A percentile compares a stretch with the other conserved stretches of the same genome.
Evolutionary conservation across 23 tunicate species (phyloP).

Genomic region (Halocynthia aurantium): DNA sequence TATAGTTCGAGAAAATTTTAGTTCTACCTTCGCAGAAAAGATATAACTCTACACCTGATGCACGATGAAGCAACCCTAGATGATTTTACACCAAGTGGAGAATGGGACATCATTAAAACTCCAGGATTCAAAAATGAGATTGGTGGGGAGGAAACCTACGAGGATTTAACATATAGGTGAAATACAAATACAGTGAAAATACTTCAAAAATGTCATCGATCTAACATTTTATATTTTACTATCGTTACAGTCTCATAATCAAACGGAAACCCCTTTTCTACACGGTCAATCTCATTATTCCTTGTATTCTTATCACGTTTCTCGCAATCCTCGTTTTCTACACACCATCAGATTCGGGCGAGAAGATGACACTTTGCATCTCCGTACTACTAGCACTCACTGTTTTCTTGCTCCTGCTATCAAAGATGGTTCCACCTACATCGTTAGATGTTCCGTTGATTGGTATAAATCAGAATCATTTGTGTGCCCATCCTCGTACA

Average conservation of each 20-base stretch:
- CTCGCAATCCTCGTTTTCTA: slow-evolving; percentile 93
- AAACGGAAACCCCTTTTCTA: slow-evolving; percentile 96
- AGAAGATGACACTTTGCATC: slow-evolving; percentile 99
- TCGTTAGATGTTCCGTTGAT: slow-evolving; percentile 95
- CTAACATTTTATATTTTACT: not conserved
- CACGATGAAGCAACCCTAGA: slow-evolving; percentile 54
- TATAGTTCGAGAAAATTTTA: not conserved
- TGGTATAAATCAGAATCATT: slow-evolving; percentile 19
- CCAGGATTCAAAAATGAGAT: slow-evolving; percentile 47
- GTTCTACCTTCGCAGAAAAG: slow-evolving; percentile 11
- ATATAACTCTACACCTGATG: slow-evolving; percentile 38
- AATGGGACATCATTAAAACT: slow-evolving; percentile 72
- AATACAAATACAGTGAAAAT: not conserved
- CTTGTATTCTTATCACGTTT: slow-evolving; percentile 93
- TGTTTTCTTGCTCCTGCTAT: slow-evolving; percentile 90
- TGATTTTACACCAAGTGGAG: slow-evolving; percentile 91
- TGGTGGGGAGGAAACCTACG: slow-evolving; percentile 25
- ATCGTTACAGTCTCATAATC: slow-evolving; percentile 57
- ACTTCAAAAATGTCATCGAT: not conserved
- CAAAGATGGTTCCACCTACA: slow-evolving; percentile 97
- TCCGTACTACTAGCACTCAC: slow-evolving; percentile 96
- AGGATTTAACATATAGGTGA: slow-evolving; percentile 61
- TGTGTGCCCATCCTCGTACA: no score
- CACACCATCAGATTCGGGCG: slow-evolving; percentile 98
- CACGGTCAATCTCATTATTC: slow-evolving; percentile 90